Evolutionary conservation across 2,113 vertebrate species (phyloP), one percentile per base, ranked within the genome.

Genomic region (Cynoglossus semilaevis): DNA sequence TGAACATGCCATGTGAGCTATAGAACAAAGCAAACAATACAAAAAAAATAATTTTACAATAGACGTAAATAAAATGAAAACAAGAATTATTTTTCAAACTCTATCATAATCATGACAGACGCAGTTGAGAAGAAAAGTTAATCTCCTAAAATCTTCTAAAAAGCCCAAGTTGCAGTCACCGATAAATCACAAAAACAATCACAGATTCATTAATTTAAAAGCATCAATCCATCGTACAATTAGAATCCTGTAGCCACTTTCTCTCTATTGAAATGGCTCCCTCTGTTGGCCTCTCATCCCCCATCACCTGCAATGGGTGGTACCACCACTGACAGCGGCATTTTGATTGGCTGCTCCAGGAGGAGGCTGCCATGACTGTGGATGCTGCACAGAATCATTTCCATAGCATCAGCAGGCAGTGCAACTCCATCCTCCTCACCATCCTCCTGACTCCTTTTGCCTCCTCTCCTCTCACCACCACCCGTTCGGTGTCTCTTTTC

Each of bases 361-460:
- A 91, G 92, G 92, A 92, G 92, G 91, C 87, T 90, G 92, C 91
- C 83, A 88, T 90, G 90, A 90, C 92, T 62, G 88, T 92, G 88
- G 83, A 82, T 90, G 87, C 87, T 90, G 84, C 91, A 89, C 94
- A 87, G 85, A 87, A 86, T 77, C 82, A 72, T 86, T 83, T 92
- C 89, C 58, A 86, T 81, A 86, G 86, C 85, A 88, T 90, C 85
- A 83, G 84, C 83, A 82, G 78, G 78, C 84, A 79, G 72, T 67
- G 47, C 59, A 78, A 76, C 81, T 80, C 83, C 85, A 81, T 87
- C 85, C 76, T 88, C 85, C 65, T 87, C 67, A 15, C 58, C 62
- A 62, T 75, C 80, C 75, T 74, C 66, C 79, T 70, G 55, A 63
- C 72, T 70, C 72, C 77, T 60, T 74, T 64, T 70, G 60, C 71